A percentile compares a stretch with the other conserved stretches of the same genome.
Evolutionary conservation across 1,140 invertebrate species (phyloP).

Genomic region (Zophobas morio): DNA sequence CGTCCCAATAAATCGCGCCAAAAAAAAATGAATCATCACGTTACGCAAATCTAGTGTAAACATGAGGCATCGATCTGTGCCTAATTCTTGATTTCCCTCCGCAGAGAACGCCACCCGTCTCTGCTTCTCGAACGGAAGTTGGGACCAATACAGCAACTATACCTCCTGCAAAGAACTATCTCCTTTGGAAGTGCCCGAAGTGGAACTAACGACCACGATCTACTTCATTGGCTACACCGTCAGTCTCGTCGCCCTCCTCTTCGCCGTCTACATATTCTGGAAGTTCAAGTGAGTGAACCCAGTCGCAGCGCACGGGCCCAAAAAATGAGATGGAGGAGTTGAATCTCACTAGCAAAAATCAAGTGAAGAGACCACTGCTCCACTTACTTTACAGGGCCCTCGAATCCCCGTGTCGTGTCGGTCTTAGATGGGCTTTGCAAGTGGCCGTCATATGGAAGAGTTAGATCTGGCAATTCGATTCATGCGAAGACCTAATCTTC

Average conservation of each 20-base stretch:
- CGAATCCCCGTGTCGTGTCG: too few relatives aligned
- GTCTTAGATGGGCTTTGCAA: constrained; percentile 30
- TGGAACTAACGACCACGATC: constrained; percentile 68
- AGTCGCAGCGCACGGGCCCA: constrained; percentile 49
- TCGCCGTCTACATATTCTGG: constrained; percentile 69
- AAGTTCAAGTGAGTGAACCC: constrained; percentile 68
- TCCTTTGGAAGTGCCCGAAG: constrained; percentile 62
- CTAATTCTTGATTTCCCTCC: constrained; percentile 45
- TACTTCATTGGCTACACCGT: constrained; percentile 68
- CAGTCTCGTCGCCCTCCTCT: constrained; percentile 67
- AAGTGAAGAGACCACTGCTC: constrained; percentile 67
- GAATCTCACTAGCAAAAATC: constrained; percentile 65
- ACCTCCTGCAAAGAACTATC: constrained; percentile 66
- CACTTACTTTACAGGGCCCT: constrained; percentile 64
- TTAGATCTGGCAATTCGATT: constrained; percentile 64
- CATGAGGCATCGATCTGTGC: too few relatives aligned
- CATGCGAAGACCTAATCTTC: constrained; percentile 63
- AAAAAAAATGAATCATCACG: background rate
- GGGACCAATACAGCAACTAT: constrained; percentile 68
- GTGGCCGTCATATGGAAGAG: constrained; percentile 63
- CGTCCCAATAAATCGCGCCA: too few relatives aligned
- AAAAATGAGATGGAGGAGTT: constrained; percentile 67
- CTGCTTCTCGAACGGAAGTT: constrained; percentile 67
- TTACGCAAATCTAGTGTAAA: background rate
- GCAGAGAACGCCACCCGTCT: constrained; percentile 68